Conservation (phyloP, 35 echinoderm and acorn worm genomes). For the Ophioderma brevispina region DNA sequence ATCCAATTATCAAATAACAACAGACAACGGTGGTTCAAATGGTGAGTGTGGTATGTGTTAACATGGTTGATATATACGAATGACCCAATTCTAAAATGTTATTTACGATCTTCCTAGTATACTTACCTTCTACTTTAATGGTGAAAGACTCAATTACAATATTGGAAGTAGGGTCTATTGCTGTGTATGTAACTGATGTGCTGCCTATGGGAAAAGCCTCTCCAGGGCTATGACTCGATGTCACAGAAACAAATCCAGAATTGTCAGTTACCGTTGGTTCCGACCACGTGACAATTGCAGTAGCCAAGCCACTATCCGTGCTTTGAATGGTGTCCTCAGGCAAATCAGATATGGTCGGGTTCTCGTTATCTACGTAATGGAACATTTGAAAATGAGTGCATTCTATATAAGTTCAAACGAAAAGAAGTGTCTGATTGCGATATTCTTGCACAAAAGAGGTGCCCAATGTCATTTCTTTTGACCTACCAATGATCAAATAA, state of each 20-base stretch:
- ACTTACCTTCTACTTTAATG: not conserved
- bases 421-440: no score
- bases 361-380: constrained; percentile 16
- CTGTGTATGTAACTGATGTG: not conserved
- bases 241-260: not conserved
- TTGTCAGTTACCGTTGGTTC: constrained; percentile 13
- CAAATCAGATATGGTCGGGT: not conserved
- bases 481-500: no score
- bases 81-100: no score
- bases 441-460: no score
- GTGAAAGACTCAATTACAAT: not conserved
- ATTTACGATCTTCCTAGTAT: no score
- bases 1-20: no score
- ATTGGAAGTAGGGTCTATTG: not conserved
- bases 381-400: no score
- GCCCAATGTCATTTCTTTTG: no score
- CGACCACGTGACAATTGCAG: constrained; percentile 1
- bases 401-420: no score
- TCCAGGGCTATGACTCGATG: not conserved
- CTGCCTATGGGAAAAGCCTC: not conserved
- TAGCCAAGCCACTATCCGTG: not conserved
- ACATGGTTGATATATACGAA: no score
- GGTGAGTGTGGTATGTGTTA: no score
- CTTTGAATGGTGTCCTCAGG: not conserved
- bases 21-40: no score